Evolutionary conservation across 2,888 invertebrate genomes (phyloP).

Genomic region (Belgica antarctica): DNA sequence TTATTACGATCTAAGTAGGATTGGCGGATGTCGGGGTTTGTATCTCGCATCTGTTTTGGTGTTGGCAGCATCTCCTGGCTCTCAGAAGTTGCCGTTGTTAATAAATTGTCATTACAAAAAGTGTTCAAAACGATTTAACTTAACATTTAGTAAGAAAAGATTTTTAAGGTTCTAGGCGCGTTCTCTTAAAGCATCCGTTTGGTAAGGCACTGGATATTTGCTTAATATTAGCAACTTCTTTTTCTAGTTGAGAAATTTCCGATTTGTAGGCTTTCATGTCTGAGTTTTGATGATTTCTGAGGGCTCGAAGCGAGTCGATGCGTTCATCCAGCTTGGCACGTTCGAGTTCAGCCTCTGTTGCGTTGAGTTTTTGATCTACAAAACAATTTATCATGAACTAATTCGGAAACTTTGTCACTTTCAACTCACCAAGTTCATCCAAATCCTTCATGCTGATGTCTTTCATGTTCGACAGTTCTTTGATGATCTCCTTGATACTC

Average conservation of each 20-base stretch:
- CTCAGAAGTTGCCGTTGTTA: neutral
- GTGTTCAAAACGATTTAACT: neutral
- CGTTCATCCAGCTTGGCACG: constrained; percentile 73
- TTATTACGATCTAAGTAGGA: neutral
- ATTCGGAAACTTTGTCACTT: constrained; percentile 44
- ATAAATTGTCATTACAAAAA: neutral
- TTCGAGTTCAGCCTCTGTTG: constrained; percentile 69
- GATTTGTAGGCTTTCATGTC: constrained; percentile 78
- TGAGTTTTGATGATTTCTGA: constrained; percentile 67
- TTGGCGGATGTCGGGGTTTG: too few species aligned
- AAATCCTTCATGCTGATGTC: constrained; percentile 69
- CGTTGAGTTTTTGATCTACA: constrained; percentile 64
- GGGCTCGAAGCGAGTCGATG: constrained; percentile 69
- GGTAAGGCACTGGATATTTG: constrained; percentile 79
- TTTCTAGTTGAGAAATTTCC: constrained; percentile 66
- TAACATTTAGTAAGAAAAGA: constrained; percentile 28
- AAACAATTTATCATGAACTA: constrained; percentile 18
- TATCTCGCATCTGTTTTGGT: too few species aligned
- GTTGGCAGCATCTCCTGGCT: neutral
- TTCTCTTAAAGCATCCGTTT: constrained; percentile 72
- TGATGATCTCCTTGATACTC: constrained; percentile 74
- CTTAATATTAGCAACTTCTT: constrained; percentile 79
- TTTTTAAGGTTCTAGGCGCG: constrained; percentile 68
- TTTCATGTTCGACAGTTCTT: constrained; percentile 71
- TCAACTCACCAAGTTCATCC: constrained; percentile 60